Base-by-base conservation (phyloP, 2,113 vertebrate species). In the Syngnathus scovelli region DNA sequence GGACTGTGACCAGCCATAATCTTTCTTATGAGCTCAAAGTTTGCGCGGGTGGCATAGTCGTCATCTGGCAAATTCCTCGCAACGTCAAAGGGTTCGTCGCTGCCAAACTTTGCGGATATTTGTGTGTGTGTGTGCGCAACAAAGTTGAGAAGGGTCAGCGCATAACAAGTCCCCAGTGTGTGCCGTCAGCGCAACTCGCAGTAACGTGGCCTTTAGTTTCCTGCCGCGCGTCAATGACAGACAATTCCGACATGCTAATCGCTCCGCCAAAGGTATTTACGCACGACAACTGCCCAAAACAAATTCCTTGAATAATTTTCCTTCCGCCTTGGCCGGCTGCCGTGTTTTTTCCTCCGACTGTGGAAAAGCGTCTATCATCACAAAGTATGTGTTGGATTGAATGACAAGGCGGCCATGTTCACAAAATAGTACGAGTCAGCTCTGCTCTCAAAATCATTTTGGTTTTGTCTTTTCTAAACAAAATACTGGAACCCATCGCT, bases 191-290 rank as follows among this genome's bases (percentile, higher is more conserved):
- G 69, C 78, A 81, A 85, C 77, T 77, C 61, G 75, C 46, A 75
- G 76, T 84, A 75, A 52, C 6, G 49, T 78, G 69, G 83, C 72
- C 73, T 58, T 13, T 48, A 64, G 75, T 72, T 84, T 72, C 77
- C 61, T 67, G 13, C 1, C 41, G 71, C 75, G 74, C 69, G 61
- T 79, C 78, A 80, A 49, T 33, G 27, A 33, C 27, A 33, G 27
- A 33, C 27, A 83, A 85, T 78, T 87, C 79, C 80, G 75, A 74
- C 74, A 61, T 80, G 72, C 72, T 88, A 82, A 82, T 81, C 65
- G 69, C 77, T 63, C 6, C 7, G 74, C 69, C 15, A 3, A 1
- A 11, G 72, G 72, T 75, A 81, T 87, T 81, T 72, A 67, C 21
- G 6, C 65, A 51, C 6, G 52, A 39, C 70, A 33, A 71, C 54